Evolutionary conservation across 2,888 invertebrate genomes (phyloP).

Genomic region (Camponotus fellah): DNA sequence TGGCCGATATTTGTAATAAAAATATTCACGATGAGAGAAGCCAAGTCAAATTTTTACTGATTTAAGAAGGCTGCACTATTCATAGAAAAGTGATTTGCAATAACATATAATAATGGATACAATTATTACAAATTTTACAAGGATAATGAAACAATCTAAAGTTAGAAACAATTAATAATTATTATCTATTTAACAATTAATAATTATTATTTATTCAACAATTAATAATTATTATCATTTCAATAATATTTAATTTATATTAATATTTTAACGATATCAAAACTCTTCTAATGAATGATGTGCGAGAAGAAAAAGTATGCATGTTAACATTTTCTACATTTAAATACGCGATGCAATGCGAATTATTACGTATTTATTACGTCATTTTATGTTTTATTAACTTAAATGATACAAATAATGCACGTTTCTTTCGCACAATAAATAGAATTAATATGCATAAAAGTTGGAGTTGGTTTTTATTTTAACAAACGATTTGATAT

Average conservation of each 20-base stretch:
- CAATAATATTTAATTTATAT: neutral
- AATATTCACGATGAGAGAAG: conserved; percentile 51
- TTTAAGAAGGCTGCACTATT: conserved; percentile 7
- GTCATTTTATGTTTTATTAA: neutral
- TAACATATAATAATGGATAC: neutral
- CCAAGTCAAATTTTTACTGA: conserved; percentile 14
- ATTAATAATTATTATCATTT: too few species aligned
- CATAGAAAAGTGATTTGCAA: neutral
- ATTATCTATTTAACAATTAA: too few species aligned
- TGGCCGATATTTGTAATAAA: conserved; percentile 66
- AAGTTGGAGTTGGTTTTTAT: neutral
- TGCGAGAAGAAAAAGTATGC: neutral
- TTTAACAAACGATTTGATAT: neutral
- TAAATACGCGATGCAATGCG: neutral
- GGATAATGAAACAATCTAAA: neutral
- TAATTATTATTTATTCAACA: too few species aligned
- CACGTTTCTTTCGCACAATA: neutral
- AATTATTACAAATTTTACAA: neutral
- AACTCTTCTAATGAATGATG: neutral
- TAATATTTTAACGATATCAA: too few species aligned
- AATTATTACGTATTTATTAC: too few species aligned
- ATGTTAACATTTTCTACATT: neutral
- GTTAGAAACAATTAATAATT: neutral
- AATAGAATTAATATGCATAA: conserved; percentile 1
- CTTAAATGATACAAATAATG: neutral